Evolutionary conservation across 2,888 invertebrate genomes (phyloP).

Genomic region (Lapara coniferarum): DNA sequence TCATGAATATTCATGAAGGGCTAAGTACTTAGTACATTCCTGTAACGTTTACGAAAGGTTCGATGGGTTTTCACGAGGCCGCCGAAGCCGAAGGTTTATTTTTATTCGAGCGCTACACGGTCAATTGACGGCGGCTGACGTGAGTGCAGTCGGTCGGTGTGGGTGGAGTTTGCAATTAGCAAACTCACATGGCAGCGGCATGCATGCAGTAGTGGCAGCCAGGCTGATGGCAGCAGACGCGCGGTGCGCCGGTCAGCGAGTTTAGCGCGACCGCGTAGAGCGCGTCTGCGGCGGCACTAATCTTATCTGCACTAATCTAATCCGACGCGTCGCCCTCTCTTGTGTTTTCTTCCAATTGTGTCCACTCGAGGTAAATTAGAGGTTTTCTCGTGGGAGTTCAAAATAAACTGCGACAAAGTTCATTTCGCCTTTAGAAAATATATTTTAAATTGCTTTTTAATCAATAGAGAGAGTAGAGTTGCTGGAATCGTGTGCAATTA

Average conservation of each 20-base stretch:
- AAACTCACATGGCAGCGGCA: conserved; percentile 58
- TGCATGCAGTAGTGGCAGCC: neutral
- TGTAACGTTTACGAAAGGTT: conserved; percentile 43
- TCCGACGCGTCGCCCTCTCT: conserved; percentile 76
- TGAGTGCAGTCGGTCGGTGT: conserved; percentile 37
- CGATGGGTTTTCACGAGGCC: conserved; percentile 38
- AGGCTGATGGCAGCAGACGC: neutral
- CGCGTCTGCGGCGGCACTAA: conserved; percentile 65
- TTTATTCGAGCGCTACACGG: conserved; percentile 35
- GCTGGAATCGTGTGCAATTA: conserved; percentile 13
- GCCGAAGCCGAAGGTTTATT: conserved; percentile 2
- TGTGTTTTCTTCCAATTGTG: conserved; percentile 82
- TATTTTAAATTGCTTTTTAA: conserved; percentile 18
- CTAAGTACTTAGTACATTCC: conserved; percentile 52
- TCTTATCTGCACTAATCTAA: conserved; percentile 81
- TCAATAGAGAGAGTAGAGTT: neutral
- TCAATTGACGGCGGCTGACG: conserved; percentile 38
- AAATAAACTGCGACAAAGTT: conserved; percentile 63
- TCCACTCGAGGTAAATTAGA: conserved; percentile 81
- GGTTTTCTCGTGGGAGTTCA: conserved; percentile 71
- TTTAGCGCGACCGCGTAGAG: conserved; percentile 39
- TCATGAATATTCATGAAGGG: conserved; percentile 65
- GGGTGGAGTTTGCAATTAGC: conserved; percentile 65
- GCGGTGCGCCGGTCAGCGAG: conserved; percentile 36
- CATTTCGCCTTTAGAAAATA: conserved; percentile 50